Evolutionary conservation across 2,797 vertebrate species (phyloP).

Genomic region (Gymnoscopelus microlampas): DNA sequence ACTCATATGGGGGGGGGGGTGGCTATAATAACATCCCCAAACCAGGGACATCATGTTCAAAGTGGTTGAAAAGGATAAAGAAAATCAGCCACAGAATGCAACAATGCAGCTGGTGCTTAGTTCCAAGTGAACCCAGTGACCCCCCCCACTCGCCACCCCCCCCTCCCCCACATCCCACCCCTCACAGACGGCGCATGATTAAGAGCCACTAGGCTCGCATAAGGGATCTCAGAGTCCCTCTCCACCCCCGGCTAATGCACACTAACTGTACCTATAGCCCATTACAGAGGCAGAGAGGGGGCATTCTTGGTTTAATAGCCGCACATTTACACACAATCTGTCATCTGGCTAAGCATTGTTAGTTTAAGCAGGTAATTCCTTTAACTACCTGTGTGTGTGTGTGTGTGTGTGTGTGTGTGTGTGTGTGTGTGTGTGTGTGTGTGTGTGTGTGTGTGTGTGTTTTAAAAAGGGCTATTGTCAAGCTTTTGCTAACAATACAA

Average conservation of each 20-base stretch:
- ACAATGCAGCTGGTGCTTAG: slow-evolving; percentile 39
- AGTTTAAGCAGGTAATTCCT: slow-evolving; percentile 62
- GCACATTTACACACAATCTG: slow-evolving; percentile 52
- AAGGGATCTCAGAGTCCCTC: slow-evolving; percentile 40
- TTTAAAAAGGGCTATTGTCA: slow-evolving; percentile 39
- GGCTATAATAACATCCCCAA: too few relatives aligned
- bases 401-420: slow-evolving; percentile 16
- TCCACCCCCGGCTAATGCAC: slow-evolving; percentile 60
- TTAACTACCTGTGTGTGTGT: slow-evolving; percentile 56
- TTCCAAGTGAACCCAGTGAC: slow-evolving; percentile 17
- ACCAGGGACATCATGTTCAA: too few relatives aligned
- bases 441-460: slow-evolving; percentile 4
- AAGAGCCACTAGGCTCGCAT: slow-evolving; percentile 51
- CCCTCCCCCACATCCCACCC: slow-evolving; percentile 44
- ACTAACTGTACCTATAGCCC: slow-evolving; percentile 63
- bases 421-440: slow-evolving; percentile 12
- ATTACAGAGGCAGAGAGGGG: slow-evolving; percentile 59
- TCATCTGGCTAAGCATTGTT: slow-evolving; percentile 65
- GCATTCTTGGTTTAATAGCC: slow-evolving; percentile 65
- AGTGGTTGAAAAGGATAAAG: too few relatives aligned
- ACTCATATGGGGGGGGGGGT: too few relatives aligned
- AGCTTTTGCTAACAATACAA: not conserved
- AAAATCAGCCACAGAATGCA: slow-evolving; percentile 37
- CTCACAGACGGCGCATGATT: slow-evolving; percentile 56
- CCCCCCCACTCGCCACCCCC: slow-evolving; percentile 24